A percentile compares a stretch with the other conserved stretches of the same genome.
Conservation (phyloP, 2,113 vertebrate genomes). For the Otocyon megalotis region DNA sequence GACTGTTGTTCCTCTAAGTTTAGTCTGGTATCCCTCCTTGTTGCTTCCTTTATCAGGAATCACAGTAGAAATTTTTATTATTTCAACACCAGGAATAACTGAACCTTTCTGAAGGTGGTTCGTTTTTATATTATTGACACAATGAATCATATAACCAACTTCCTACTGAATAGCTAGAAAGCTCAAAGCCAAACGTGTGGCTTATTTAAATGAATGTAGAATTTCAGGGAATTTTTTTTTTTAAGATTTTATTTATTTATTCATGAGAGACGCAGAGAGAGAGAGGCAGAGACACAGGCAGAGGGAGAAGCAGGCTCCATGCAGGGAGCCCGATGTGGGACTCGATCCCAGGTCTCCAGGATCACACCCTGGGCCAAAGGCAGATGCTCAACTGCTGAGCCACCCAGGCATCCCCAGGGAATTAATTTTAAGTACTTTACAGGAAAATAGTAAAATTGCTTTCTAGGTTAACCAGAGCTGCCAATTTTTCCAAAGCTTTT, state of each 20-base stretch:
- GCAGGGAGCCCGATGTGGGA: too few species aligned
- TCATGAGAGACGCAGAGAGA: too few species aligned
- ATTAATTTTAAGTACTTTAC: background rate
- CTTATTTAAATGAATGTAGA: background rate
- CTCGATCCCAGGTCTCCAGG: too few species aligned
- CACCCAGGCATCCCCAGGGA: too few species aligned
- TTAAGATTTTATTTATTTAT: too few species aligned
- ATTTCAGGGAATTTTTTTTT: constrained; percentile 25
- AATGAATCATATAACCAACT: background rate
- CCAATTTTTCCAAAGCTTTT: background rate
- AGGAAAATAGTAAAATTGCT: background rate
- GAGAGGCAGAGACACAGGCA: too few species aligned
- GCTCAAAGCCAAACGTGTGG: background rate
- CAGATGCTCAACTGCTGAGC: too few species aligned
- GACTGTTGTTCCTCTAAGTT: background rate
- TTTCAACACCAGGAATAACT: background rate
- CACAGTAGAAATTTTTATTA: background rate
- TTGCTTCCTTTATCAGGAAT: background rate
- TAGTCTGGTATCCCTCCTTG: background rate
- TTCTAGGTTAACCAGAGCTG: background rate
- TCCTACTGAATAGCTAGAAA: background rate
- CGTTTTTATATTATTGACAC: background rate
- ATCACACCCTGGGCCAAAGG: too few species aligned
- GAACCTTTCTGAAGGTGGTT: background rate
- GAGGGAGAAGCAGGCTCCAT: too few species aligned